Conservation (phyloP, 2,797 vertebrate genomes). For the Alectoris magna region DNA sequence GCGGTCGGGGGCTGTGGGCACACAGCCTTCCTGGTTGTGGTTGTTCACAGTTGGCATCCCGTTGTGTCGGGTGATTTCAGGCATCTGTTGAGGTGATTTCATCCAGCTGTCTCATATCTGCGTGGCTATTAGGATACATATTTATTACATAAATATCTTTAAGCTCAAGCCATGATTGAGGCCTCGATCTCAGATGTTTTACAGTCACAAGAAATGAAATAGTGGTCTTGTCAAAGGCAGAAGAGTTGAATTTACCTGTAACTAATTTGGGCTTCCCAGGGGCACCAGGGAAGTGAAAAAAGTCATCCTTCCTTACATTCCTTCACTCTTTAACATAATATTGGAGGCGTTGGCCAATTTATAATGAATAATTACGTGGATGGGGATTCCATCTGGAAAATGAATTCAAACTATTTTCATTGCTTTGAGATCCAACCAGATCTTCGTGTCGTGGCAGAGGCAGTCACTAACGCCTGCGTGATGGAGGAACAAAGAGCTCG, state of each 20-base stretch:
- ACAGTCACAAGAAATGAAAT: not conserved
- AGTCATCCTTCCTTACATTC: not conserved
- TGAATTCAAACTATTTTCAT: not conserved
- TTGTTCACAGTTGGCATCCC: not conserved
- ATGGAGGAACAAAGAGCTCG: not conserved
- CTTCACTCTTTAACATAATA: not conserved
- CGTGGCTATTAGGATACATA: not conserved
- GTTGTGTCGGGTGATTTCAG: not conserved
- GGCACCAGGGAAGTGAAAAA: not conserved
- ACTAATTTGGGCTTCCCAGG: not conserved
- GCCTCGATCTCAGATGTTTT: not conserved
- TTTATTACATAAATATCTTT: not conserved
- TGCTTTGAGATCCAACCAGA: not conserved
- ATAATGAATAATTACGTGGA: not conserved
- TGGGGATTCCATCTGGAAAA: not conserved
- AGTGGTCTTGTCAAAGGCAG: not conserved
- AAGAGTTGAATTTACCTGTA: not conserved
- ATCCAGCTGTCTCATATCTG: not conserved
- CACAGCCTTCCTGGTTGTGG: not conserved
- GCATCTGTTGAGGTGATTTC: not conserved
- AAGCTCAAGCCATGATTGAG: not conserved
- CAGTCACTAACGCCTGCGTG: not conserved
- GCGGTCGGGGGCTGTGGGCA: not conserved
- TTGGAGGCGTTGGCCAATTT: slow-evolving; percentile 51
- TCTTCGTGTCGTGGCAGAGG: not conserved